phyloP scores from a whole-genome alignment of 2,888 invertebrate genomes.

The Gasteruption jaculator region DNA sequence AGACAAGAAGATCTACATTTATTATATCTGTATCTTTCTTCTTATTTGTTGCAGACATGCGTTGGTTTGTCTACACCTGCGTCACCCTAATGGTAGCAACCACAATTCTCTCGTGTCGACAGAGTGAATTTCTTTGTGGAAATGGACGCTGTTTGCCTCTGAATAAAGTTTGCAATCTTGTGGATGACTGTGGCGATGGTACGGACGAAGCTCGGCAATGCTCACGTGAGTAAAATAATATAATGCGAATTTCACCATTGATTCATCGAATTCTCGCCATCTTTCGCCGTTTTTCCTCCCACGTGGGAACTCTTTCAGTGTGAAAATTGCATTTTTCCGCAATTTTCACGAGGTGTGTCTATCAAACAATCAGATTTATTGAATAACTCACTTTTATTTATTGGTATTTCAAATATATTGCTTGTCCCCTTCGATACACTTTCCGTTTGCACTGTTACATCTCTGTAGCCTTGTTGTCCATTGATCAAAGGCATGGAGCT shows the following conservation, averaged over 20 bases:
- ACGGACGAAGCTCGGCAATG: slow-evolving; percentile 74
- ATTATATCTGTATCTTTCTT: slow-evolving; percentile 5
- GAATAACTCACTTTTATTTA: no score
- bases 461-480: no score
- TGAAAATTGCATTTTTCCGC: no score
- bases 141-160: slow-evolving; percentile 63
- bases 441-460: no score
- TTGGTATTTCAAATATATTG: no score
- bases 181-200: slow-evolving; percentile 73
- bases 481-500: no score
- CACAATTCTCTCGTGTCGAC: slow-evolving; percentile 49
- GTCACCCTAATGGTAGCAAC: slow-evolving; percentile 35
- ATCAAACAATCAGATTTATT: neutral
- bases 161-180: slow-evolving; percentile 73
- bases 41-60: slow-evolving; percentile 39
- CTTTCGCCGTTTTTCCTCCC: slow-evolving; percentile 14
- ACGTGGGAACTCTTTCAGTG: no score
- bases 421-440: no score
- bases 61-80: slow-evolving; percentile 40
- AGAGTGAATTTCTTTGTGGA: slow-evolving; percentile 55
- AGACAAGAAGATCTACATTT: no score
- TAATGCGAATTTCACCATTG: no score
- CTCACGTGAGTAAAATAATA: slow-evolving; percentile 71
- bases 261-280: slow-evolving; percentile 14
- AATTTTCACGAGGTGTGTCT: slow-evolving; percentile 17